Evolutionary conservation across 2,797 vertebrate species (phyloP), one percentile per base, ranked within the genome.

Genomic region (Artibeus lituratus): DNA sequence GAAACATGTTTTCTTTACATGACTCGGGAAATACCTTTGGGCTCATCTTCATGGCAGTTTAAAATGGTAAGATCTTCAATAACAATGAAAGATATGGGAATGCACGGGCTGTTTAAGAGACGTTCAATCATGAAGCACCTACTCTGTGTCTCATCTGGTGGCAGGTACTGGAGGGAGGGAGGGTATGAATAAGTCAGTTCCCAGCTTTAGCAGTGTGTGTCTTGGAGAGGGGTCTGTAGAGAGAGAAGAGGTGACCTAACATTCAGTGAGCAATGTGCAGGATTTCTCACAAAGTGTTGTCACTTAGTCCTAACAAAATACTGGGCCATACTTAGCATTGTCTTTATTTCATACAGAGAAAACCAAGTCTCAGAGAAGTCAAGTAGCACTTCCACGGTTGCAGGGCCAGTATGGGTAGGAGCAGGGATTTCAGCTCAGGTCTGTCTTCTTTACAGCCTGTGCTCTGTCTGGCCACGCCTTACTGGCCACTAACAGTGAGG

Each of bases 61-160:
- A 81, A 87, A 73, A 85, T 18, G 8, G 24, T 59, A 91, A 90
- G 39, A 81, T 87, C 22, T 67, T 88, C 42, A 85, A 12, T 49
- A 90, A 72, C 49, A 67, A 74, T 88, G 77, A 37, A 87, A 83
- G 74, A 73, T 29, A 37, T 44, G 42, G 77, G 29, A 89, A 35
- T 0, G 0, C 19, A 37, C 7, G 51, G 51, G 10, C 77, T 16
- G 21, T 35, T 87, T 47, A 59, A 69, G 35, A 91, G 69, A 21
- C 3, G 5, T 42, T 29, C n/a, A n/a, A n/a, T n/a, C 65, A 32
- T 22, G 18, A 82, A 74, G 19, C 4, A 59, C 14, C 32, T 59
- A 16, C 15, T 86, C 5, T 39, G 32, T 32, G 24, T 84, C 44
- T 90, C 8, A 24, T 37, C 22, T 55, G 24, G 35, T 0, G 10